Percentiles rank a stretch among this genome's conserved stretches.
phyloP scores from a whole-genome alignment of 2,113 vertebrate genomes.

The Origma solitaria region DNA sequence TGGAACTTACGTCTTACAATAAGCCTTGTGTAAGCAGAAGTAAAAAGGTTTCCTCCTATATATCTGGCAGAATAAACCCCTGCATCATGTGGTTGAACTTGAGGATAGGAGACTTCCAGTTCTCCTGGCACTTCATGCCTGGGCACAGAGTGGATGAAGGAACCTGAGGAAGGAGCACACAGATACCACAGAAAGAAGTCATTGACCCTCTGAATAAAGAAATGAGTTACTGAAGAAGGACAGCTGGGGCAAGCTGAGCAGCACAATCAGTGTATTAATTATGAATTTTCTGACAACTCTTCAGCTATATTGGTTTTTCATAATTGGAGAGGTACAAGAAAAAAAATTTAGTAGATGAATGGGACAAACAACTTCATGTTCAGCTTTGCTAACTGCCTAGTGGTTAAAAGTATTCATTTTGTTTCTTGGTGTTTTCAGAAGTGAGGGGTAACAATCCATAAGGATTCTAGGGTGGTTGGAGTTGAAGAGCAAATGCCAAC shows the following conservation, averaged over 20 bases:
- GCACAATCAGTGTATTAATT: not conserved
- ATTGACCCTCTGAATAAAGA: not conserved
- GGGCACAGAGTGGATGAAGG: conserved; percentile 78
- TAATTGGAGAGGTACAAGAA: not conserved
- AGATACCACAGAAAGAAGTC: not conserved
- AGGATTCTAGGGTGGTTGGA: not conserved
- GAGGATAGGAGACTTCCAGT: conserved; percentile 65
- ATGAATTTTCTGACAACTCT: not conserved
- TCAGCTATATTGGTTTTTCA: not conserved
- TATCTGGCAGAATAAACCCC: conserved; percentile 83
- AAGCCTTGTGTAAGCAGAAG: conserved; percentile 81
- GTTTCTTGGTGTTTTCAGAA: not conserved
- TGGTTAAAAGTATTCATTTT: not conserved
- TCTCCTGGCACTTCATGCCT: conserved; percentile 75
- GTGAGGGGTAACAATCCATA: not conserved
- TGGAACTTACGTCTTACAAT: conserved; percentile 84
- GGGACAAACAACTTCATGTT: not conserved
- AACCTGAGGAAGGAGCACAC: conserved; percentile 60
- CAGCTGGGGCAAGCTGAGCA: not conserved
- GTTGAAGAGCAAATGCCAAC: not conserved
- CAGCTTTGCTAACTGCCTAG: not conserved
- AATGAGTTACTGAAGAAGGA: not conserved
- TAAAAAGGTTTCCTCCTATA: conserved; percentile 78
- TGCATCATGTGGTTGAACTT: conserved; percentile 70
- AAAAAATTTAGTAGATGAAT: not conserved